These are phyloP conservation scores for Columba livia DNA, from an alignment of 2,113 vertebrate species.

Conservation along the genomic window DNA sequence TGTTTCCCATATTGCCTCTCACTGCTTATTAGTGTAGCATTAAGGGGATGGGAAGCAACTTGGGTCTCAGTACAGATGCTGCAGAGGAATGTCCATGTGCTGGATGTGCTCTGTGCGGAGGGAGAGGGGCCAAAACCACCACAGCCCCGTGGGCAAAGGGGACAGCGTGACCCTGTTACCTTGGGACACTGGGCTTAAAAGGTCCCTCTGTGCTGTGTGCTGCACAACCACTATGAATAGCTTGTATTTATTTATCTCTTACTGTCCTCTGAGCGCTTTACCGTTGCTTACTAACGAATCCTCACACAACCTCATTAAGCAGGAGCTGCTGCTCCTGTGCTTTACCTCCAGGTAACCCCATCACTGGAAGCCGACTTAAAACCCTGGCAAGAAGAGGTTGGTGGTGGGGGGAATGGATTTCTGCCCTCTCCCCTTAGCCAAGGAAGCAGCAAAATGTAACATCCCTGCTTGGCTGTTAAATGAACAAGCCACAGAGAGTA, in stretches of 20 bases:
- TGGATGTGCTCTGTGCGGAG: accelerated
- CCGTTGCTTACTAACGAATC: neutral
- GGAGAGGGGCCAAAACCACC: neutral
- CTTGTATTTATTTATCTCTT: neutral
- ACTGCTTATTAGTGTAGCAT: neutral
- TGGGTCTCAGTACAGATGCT: neutral
- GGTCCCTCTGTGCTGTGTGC: accelerated
- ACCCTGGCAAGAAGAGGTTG: neutral
- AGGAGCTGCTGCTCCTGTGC: neutral
- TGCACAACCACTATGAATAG: accelerated
- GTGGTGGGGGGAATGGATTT: neutral
- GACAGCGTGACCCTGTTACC: accelerated
- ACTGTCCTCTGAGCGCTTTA: neutral
- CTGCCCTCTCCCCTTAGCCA: neutral
- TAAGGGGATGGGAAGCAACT: neutral
- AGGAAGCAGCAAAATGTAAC: neutral
- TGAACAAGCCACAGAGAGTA: neutral
- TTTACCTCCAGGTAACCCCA: neutral
- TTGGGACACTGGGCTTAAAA: neutral
- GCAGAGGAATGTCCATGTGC: neutral
- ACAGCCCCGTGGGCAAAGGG: neutral
- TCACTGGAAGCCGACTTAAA: accelerated
- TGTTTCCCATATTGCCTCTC: constrained; percentile 1
- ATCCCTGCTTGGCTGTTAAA: neutral
- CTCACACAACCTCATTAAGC: neutral